Percentiles rank a stretch among this genome's conserved stretches.
These are phyloP conservation scores for Salvelinus sp. DNA, from an alignment of 2,113 vertebrate genomes.

Conservation along the genomic window DNA sequence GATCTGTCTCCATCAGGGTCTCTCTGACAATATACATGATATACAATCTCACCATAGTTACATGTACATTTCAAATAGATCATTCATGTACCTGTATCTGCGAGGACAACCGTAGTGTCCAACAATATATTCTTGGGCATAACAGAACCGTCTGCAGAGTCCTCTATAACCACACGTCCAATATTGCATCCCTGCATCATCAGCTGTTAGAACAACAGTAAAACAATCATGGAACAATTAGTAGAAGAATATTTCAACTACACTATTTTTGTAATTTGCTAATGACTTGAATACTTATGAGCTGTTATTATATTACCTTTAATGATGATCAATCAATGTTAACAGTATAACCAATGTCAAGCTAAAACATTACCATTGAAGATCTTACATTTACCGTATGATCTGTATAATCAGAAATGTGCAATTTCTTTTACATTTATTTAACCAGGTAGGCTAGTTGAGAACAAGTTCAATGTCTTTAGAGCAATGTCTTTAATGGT, in stretches of 20 bases:
- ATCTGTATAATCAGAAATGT: too few species aligned
- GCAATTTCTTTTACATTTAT: too few species aligned
- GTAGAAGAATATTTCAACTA: neutral
- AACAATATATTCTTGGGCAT: conserved; percentile 71
- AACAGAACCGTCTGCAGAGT: conserved; percentile 75
- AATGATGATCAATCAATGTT: too few species aligned
- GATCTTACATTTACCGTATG: neutral
- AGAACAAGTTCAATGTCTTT: too few species aligned
- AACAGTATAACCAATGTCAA: neutral
- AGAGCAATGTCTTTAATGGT: neutral
- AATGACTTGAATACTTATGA: neutral
- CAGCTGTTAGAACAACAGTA: conserved; percentile 42
- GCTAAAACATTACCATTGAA: neutral
- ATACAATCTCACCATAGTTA: neutral
- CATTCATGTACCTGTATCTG: conserved; percentile 66
- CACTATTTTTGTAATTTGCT: neutral
- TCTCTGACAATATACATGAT: neutral
- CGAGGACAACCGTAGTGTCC: conserved; percentile 73
- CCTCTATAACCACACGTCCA: conserved; percentile 75
- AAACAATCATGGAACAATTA: neutral
- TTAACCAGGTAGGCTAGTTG: too few species aligned
- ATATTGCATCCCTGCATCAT: conserved; percentile 62
- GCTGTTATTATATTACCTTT: too few species aligned
- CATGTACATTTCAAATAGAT: neutral
- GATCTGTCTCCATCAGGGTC: too few species aligned